Conservation (phyloP, 2,797 vertebrate species). For the Molossus alvarezi region DNA sequence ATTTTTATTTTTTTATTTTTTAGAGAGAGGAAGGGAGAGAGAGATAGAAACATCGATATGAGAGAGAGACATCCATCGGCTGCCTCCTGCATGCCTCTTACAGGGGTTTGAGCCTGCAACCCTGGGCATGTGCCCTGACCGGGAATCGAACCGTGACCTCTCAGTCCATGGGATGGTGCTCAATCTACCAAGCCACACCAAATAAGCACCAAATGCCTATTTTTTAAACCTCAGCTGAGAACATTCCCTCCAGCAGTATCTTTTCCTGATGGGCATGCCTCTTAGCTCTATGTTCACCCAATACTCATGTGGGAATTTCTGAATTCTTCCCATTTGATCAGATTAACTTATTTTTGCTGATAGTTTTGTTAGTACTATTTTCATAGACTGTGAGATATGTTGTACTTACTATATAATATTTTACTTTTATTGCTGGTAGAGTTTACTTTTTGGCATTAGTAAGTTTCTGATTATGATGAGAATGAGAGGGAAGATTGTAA, state of each 20-base stretch:
- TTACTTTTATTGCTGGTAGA: neutral
- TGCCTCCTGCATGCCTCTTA: too few relatives aligned
- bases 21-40: too few relatives aligned
- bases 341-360: neutral
- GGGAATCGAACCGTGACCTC: too few relatives aligned
- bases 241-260: constrained; percentile 61
- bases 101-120: too few relatives aligned
- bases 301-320: neutral
- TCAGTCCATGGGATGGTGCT: too few relatives aligned
- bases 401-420: neutral
- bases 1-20: too few relatives aligned
- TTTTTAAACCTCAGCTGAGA: constrained; percentile 48
- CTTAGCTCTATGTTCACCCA: neutral
- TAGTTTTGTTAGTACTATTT: neutral
- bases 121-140: too few relatives aligned
- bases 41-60: too few relatives aligned
- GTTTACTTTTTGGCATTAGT: neutral
- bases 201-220: neutral
- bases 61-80: too few relatives aligned
- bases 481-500: neutral
- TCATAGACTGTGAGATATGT: neutral
- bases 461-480: neutral
- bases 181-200: too few relatives aligned
- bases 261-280: constrained; percentile 46
- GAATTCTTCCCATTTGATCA: neutral